Conservation (phyloP, 2,888 invertebrate genomes). For the Pristionchus entomophagus region DNA sequence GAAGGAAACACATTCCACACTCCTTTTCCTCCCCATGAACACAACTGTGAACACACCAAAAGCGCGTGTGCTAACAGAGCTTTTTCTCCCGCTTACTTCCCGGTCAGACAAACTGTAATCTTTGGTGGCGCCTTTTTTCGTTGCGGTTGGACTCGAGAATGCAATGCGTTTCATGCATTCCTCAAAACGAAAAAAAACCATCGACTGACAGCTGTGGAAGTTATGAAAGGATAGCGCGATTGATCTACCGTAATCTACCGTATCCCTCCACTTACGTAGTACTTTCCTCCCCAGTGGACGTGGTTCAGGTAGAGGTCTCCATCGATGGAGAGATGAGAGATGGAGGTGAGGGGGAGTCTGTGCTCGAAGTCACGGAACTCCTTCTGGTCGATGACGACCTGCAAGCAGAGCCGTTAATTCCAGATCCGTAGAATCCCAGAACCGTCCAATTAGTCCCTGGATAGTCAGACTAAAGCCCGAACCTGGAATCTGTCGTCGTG, state of each 20-base stretch:
- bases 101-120: too few relatives aligned
- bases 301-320: slow-evolving; percentile 70
- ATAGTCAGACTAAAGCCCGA: background rate
- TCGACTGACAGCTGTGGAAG: too few relatives aligned
- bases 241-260: too few relatives aligned
- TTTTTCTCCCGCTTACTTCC: too few relatives aligned
- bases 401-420: slow-evolving; percentile 31
- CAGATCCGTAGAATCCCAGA: too few relatives aligned
- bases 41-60: background rate
- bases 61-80: background rate
- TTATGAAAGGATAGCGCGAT: too few relatives aligned
- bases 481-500: slow-evolving; percentile 69
- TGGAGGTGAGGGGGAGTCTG: slow-evolving; percentile 65
- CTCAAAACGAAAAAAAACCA: too few relatives aligned
- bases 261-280: slow-evolving; percentile 62
- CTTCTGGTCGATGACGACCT: slow-evolving; percentile 69
- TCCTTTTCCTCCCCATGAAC: background rate
- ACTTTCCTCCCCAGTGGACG: slow-evolving; percentile 71
- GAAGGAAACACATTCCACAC: background rate
- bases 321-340: slow-evolving; percentile 66
- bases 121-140: background rate
- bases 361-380: slow-evolving; percentile 70
- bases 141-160: background rate
- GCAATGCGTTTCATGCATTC: background rate
- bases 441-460: too few relatives aligned